These are phyloP conservation scores for Stegophylla sp. DNA, from an alignment of 2,888 invertebrate genomes.

Conservation along the genomic window DNA sequence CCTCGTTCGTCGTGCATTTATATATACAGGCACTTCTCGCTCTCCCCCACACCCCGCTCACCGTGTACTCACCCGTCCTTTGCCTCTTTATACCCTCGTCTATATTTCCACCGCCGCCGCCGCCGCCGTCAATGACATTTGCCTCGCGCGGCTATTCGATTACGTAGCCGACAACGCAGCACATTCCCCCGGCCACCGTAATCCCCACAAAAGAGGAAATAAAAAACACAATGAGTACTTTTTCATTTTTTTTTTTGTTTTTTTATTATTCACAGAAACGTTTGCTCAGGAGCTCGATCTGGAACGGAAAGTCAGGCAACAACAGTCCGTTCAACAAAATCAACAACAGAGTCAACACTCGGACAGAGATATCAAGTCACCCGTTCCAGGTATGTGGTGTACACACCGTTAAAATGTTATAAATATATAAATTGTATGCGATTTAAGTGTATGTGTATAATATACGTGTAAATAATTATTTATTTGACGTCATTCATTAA, in stretches of 20 bases:
- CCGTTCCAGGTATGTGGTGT: constrained; percentile 75
- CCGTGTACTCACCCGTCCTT: background rate
- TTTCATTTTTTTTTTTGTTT: constrained; percentile 29
- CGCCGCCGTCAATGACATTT: constrained; percentile 39
- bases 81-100: too few relatives aligned
- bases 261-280: constrained; percentile 73
- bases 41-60: background rate
- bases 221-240: background rate
- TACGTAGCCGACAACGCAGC: constrained; percentile 20
- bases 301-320: constrained; percentile 82
- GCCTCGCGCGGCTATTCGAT: constrained; percentile 57
- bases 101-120: background rate
- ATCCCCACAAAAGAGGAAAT: constrained; percentile 5
- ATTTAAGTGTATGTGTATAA: too few relatives aligned
- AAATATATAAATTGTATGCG: too few relatives aligned
- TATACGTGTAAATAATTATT: too few relatives aligned
- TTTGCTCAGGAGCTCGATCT: constrained; percentile 86
- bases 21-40: constrained; percentile 23
- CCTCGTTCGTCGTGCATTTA: background rate
- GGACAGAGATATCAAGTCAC: constrained; percentile 81
- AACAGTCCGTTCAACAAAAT: constrained; percentile 61
- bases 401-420: too few relatives aligned
- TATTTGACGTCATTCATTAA: too few relatives aligned
- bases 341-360: constrained; percentile 61
- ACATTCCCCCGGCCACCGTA: background rate